phyloP scores from a whole-genome alignment of 2,888 invertebrate genomes.

The Linhomoeus sp. region DNA sequence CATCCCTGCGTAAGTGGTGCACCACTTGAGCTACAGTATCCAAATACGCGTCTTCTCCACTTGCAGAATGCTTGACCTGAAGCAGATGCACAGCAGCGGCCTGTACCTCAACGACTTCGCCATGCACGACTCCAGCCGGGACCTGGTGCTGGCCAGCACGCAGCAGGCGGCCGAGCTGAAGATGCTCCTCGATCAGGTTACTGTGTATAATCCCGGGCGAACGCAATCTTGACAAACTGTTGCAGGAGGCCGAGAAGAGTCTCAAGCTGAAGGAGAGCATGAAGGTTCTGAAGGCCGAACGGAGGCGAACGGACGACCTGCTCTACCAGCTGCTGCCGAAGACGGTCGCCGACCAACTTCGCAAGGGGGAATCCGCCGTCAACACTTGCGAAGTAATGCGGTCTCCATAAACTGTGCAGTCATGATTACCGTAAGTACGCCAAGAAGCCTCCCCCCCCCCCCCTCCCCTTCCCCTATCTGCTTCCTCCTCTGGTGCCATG shows the following conservation, averaged over 20 bases:
- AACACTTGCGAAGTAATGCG: slow-evolving; percentile 72
- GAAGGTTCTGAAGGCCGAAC: slow-evolving; percentile 80
- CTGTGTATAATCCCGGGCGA: neutral
- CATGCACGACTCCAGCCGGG: slow-evolving; percentile 96
- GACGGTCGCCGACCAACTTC: slow-evolving; percentile 74
- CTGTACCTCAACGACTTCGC: slow-evolving; percentile 91
- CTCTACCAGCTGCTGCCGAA: slow-evolving; percentile 98
- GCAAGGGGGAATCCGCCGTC: slow-evolving; percentile 83
- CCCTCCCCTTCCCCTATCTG: neutral
- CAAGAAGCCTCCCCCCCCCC: no score
- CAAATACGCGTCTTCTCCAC: no score
- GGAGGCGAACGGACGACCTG: slow-evolving; percentile 80
- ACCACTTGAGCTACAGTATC: no score
- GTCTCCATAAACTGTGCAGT: neutral
- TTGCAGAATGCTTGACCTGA: slow-evolving; percentile 60
- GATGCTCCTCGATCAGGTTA: slow-evolving; percentile 56
- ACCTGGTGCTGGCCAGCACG: slow-evolving; percentile 81
- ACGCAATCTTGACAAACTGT: neutral
- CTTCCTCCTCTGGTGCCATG: neutral
- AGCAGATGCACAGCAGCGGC: slow-evolving; percentile 73
- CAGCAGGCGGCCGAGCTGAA: slow-evolving; percentile 92
- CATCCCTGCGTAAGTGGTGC: slow-evolving; percentile 50
- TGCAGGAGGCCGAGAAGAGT: slow-evolving; percentile 81
- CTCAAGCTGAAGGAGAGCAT: slow-evolving; percentile 88
- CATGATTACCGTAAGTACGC: no score